Percentiles rank a stretch among this genome's conserved stretches.
These are phyloP conservation scores for Lepidocolaptes lacrymiger DNA, from an alignment of 2,797 vertebrate genomes.

Conservation along the genomic window DNA sequence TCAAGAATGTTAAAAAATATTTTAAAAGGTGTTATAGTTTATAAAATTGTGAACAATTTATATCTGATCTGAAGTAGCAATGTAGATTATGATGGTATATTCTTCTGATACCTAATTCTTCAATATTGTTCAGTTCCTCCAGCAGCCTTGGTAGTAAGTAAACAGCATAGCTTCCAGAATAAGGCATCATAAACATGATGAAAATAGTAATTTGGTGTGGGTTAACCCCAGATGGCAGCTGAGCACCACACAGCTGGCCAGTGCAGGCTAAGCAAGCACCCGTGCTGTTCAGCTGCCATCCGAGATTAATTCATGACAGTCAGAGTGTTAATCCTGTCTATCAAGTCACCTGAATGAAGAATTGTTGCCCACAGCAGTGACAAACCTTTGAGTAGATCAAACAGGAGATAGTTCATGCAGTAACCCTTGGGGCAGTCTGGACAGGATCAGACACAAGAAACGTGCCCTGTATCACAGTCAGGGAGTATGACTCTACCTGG, in stretches of 20 bases:
- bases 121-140: background rate
- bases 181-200: background rate
- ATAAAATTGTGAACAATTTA: background rate
- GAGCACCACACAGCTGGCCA: background rate
- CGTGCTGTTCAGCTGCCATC: background rate
- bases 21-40: background rate
- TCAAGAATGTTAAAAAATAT: background rate
- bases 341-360: background rate
- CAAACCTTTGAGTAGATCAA: background rate
- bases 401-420: accelerated
- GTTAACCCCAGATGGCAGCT: background rate
- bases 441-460: background rate
- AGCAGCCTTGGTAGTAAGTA: background rate
- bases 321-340: background rate
- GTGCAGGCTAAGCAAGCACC: background rate
- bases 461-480: background rate
- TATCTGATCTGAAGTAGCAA: background rate
- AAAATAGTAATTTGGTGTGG: background rate
- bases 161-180: background rate
- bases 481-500: background rate
- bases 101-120: background rate
- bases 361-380: background rate
- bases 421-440: background rate
- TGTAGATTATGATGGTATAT: background rate
- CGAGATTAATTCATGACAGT: background rate